Conservation (phyloP, 2,797 vertebrate genomes). For the Poecilia picta region DNA sequence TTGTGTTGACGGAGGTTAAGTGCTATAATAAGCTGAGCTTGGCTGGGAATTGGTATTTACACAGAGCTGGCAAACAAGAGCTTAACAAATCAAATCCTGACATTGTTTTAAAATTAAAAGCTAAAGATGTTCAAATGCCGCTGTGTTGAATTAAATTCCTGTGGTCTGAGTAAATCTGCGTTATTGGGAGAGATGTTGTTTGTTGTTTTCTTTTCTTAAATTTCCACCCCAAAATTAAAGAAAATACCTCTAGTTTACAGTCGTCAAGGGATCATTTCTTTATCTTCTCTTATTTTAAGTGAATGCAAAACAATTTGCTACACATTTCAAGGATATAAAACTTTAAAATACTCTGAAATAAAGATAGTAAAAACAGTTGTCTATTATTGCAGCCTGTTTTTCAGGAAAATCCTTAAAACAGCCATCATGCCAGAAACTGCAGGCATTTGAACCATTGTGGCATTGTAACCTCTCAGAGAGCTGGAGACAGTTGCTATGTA, state of each 20-base stretch:
- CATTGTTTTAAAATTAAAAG: slow-evolving; percentile 5
- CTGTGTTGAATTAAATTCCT: background rate
- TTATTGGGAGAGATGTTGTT: background rate
- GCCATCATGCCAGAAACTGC: background rate
- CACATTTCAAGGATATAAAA: background rate
- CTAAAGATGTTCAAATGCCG: background rate
- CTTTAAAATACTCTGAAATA: background rate
- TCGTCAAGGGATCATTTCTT: background rate
- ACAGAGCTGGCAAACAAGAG: slow-evolving; percentile 22
- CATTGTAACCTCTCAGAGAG: background rate
- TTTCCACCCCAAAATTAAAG: background rate
- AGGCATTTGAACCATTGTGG: background rate
- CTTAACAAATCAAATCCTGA: slow-evolving; percentile 23
- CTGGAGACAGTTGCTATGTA: background rate
- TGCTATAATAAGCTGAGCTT: slow-evolving; percentile 46
- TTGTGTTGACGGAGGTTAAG: slow-evolving; percentile 55
- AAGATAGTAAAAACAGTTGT: background rate
- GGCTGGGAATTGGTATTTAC: slow-evolving; percentile 39
- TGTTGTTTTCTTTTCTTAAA: background rate
- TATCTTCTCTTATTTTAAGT: background rate
- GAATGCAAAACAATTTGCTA: background rate
- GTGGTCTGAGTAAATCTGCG: background rate
- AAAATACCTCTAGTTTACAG: background rate
- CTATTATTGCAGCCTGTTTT: background rate
- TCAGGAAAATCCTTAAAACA: background rate